Evolutionary conservation across 2,797 vertebrate species (phyloP).

Genomic region (Macrochelys suwanniensis): DNA sequence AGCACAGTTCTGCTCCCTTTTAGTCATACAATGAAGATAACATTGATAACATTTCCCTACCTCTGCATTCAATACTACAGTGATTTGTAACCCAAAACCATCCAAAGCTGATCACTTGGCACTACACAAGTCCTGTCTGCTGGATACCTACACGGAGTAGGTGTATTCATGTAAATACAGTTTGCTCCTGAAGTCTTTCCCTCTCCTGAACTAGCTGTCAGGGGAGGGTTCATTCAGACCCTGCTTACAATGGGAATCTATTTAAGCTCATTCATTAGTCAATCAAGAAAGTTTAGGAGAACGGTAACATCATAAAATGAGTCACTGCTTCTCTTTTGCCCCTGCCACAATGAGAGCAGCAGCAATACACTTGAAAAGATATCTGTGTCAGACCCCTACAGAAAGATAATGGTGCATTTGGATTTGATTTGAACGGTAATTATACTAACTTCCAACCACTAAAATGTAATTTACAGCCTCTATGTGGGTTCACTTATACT

Average conservation of each 20-base stretch:
- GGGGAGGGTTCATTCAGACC: no score
- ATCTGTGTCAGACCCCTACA: background rate
- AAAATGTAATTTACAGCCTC: background rate
- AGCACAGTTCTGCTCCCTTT: no score
- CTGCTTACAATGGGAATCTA: background rate
- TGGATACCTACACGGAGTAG: no score
- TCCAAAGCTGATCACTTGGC: no score
- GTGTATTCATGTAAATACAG: no score
- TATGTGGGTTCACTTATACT: background rate
- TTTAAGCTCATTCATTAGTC: background rate
- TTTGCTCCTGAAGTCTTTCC: no score
- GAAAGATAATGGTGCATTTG: background rate
- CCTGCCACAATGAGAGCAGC: background rate
- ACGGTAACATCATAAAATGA: background rate
- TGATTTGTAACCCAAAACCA: no score
- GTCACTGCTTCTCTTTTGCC: background rate
- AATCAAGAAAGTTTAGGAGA: background rate
- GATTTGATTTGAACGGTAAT: background rate
- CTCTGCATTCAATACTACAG: no score
- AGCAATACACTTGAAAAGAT: background rate
- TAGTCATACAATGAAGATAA: no score
- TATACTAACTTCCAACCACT: background rate
- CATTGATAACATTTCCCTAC: no score
- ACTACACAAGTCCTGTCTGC: no score
- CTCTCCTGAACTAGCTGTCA: no score